Base-by-base conservation (phyloP, 1,140 invertebrate species). In the Drosophila triauraria region DNA sequence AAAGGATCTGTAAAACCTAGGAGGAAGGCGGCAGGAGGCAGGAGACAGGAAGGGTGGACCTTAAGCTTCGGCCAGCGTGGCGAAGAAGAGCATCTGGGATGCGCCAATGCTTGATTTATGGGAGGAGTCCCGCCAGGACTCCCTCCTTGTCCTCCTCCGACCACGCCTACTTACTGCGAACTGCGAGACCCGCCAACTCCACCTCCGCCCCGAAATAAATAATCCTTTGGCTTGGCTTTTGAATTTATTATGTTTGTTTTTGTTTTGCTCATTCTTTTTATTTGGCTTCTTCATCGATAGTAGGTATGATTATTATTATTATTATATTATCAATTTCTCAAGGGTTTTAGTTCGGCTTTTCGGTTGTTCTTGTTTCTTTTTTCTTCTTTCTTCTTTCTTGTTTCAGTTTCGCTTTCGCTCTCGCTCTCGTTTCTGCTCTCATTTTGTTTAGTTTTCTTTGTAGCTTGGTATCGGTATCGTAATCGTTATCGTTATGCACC, bases 71-170 rank as follows among this genome's bases (percentile, higher is more conserved):
- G 47, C 77, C 71, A 54, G 59, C 47, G 32, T 23, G 32, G 61
- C 67, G 54, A 60, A 38, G 75, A 53, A 63, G 58, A 65, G 82
- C 79, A 75, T 88, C 76, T 82, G 80, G 75, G 83, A 84, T 84
- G 83, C 84, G 80, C 72, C 83, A 80, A 87, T 87, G 61, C 83
- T 84, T 87, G 83, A 87, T 87, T 87, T 87, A 87, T 87, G 58
- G 58, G 54, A 38, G 13, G 47, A 72, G 27, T 35, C 53, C 38
- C 17, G 4, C 25, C 46, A 30, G 47, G 27, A 50, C 23, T 10
- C 40, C 57, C 17, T 46, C 50, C 61, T 2, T 15, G 17, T 40
- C 63, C 17, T 46, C 50, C 60, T 4, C 10, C 23, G 42, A 35
- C 78, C 83, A 86, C 82, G 82, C 82, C 82, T 53, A 82, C 78